Base-by-base conservation (phyloP, 2,113 vertebrate species). In the Nycticryphes semicollaris region DNA sequence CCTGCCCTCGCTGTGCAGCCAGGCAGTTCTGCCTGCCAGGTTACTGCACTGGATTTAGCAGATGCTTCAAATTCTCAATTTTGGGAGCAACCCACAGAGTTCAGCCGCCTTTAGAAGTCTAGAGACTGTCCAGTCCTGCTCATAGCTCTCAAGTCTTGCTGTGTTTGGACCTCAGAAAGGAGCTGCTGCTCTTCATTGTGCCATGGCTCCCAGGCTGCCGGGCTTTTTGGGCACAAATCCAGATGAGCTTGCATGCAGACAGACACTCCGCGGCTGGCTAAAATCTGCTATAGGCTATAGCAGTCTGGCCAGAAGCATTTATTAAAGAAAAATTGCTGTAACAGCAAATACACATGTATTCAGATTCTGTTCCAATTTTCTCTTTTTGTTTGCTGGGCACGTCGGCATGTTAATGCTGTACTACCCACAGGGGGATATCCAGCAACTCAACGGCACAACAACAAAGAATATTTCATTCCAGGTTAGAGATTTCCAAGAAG, bases 271-370 rank as follows among this genome's bases (percentile, higher is more conserved):
- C 0, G 33, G 43, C 82, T 85, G 82, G 43, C 83, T 76, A 27
- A 57, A 84, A 75, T 51, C 90, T 88, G 92, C 75, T 73, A 12
- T 3, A 35, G 74, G 67, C 20, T 16, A 87, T 18, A 84, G 89
- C 89, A 56, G 84, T 51, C 93, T 80, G 84, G 82, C 84, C 93
- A 96, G 84, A 54, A 78, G 89, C 66, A 70, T 57, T 87, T 83
- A 83, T 91, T 84, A 37, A 41, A 39, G 81, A 86, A 91, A 89
- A 89, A 47, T 39, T 94, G 94, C 93, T 94, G 89, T 35, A 89
- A 21, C 94, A 96, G 89, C 93, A 94, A 47, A 96, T 75, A 76
- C 53, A 91, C 27, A 12, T 1, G 31, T 56, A 87, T 83, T 82
- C 56, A 48, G 45, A 81, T 53, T 79, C 80, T 35, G 57, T 50